These are phyloP conservation scores for Trichopria drosophilae DNA, from an alignment of 2,888 invertebrate species.

Conservation along the genomic window DNA sequence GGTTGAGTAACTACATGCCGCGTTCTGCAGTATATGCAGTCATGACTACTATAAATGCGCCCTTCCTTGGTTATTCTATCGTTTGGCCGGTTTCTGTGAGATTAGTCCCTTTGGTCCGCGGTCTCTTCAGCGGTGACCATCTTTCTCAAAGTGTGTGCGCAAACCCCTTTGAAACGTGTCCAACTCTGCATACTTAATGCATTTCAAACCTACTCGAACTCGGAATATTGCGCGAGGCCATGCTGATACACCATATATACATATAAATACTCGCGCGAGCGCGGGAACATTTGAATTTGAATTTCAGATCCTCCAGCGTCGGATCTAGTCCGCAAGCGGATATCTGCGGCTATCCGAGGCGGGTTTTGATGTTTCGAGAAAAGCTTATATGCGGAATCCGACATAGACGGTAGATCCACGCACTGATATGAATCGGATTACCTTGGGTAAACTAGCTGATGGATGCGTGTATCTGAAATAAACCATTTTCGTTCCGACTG, in stretches of 20 bases:
- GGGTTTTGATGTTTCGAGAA: slow-evolving; percentile 41
- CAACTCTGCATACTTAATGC: slow-evolving; percentile 29
- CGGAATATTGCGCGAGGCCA: slow-evolving; percentile 1
- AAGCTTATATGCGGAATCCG: slow-evolving; percentile 36
- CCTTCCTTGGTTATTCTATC: too few relatives aligned
- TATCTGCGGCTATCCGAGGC: slow-evolving; percentile 42
- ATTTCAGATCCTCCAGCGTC: slow-evolving; percentile 44
- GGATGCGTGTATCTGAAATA: slow-evolving; percentile 18
- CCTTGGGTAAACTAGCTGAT: too few relatives aligned
- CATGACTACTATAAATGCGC: too few relatives aligned
- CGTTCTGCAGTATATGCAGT: too few relatives aligned
- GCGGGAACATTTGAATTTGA: slow-evolving; percentile 46
- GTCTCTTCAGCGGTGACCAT: too few relatives aligned
- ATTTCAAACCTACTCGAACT: neutral
- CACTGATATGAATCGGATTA: too few relatives aligned
- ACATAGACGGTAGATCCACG: too few relatives aligned
- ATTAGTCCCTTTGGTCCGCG: too few relatives aligned
- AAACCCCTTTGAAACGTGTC: slow-evolving; percentile 22
- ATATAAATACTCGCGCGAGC: slow-evolving; percentile 6
- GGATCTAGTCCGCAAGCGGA: slow-evolving; percentile 38
- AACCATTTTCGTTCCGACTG: too few relatives aligned
- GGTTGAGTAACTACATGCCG: too few relatives aligned
- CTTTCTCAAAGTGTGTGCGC: too few relatives aligned
- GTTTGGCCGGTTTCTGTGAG: too few relatives aligned
- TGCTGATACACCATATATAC: neutral